Percentiles rank a stretch among this genome's conserved stretches.
phyloP scores from a whole-genome alignment of 1,140 invertebrate species.

The Protaetia brevitarsis region DNA sequence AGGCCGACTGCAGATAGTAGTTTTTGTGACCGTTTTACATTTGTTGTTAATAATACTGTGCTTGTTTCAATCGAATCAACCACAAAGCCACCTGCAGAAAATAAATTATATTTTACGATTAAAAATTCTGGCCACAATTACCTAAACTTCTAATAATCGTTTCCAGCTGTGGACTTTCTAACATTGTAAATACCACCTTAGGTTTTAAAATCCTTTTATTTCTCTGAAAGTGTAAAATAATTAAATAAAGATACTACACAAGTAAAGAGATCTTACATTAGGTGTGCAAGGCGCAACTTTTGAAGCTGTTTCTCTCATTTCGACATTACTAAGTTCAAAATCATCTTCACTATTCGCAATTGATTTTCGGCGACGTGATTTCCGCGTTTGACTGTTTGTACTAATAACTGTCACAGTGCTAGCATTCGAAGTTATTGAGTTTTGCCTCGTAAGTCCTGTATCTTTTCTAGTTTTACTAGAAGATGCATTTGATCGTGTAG shows the following conservation, averaged over 20 bases:
- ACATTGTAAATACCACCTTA: slow-evolving; percentile 46
- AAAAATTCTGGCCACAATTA: slow-evolving; percentile 23
- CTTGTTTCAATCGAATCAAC: slow-evolving; percentile 46
- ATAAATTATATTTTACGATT: background rate
- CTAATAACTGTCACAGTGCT: too few species aligned
- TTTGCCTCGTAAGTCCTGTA: too few species aligned
- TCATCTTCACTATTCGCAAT: too few species aligned
- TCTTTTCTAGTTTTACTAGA: too few species aligned
- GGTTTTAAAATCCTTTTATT: slow-evolving; percentile 36
- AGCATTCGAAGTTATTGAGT: too few species aligned
- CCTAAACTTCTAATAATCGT: slow-evolving; percentile 38
- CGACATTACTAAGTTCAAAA: too few species aligned
- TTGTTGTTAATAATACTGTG: slow-evolving; percentile 51
- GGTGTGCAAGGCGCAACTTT: too few species aligned
- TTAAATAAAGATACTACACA: background rate
- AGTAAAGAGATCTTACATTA: too few species aligned
- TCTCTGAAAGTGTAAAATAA: slow-evolving; percentile 31
- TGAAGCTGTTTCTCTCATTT: too few species aligned
- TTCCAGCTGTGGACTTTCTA: slow-evolving; percentile 42
- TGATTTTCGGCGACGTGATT: too few species aligned
- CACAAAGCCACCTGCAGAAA: slow-evolving; percentile 40
- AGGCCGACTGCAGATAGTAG: slow-evolving; percentile 52
- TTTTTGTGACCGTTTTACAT: slow-evolving; percentile 53
- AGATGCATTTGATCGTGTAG: too few species aligned
- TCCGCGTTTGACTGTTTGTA: too few species aligned